Conservation (phyloP, 2,797 vertebrate species). For the Trichosurus vulpecula region DNA sequence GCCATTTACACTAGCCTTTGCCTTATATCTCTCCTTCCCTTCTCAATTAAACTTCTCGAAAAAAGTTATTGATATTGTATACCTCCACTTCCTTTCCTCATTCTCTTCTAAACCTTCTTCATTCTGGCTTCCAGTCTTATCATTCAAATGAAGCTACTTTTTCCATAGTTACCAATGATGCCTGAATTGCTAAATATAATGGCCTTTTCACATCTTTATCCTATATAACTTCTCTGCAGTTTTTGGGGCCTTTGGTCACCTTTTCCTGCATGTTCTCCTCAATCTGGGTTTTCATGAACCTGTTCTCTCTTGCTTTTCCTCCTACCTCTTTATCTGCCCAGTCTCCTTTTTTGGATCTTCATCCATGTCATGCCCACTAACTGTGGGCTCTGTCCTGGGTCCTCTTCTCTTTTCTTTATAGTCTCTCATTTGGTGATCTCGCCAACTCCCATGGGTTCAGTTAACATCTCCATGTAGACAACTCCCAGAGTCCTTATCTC, state of each 20-base stretch:
- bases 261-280: neutral
- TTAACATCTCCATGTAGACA: neutral
- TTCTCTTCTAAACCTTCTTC: neutral
- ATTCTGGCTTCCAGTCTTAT: neutral
- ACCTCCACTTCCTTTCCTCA: neutral
- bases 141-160: neutral
- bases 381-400: neutral
- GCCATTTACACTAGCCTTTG: neutral
- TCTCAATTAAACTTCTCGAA: neutral
- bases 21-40: neutral
- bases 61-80: neutral
- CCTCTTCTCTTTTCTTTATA: neutral
- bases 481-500: neutral
- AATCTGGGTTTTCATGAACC: neutral
- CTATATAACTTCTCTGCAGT: neutral
- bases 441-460: neutral
- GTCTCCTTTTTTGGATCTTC: neutral
- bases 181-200: neutral
- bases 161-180: neutral
- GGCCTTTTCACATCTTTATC: neutral
- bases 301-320: neutral
- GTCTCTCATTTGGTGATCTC: neutral
- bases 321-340: neutral
- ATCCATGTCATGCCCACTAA: neutral
- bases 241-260: neutral